Conservation (phyloP, 2,888 invertebrate species). For the Bembecia ichneumoniformis region DNA sequence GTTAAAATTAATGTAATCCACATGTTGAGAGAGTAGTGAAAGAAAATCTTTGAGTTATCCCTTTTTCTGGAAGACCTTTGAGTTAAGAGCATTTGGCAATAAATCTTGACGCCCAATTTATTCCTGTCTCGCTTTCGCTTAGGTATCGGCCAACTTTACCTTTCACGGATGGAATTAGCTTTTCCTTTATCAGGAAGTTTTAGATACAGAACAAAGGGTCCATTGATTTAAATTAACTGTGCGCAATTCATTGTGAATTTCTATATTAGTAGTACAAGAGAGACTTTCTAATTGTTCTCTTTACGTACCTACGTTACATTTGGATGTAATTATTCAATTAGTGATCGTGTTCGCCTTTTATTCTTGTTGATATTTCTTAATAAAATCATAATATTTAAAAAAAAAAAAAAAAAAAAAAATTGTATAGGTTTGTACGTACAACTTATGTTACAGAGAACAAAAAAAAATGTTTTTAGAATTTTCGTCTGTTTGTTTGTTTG, state of each 20-base stretch:
- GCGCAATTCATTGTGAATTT: conserved; percentile 25
- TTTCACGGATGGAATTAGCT: conserved; percentile 42
- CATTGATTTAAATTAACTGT: conserved; percentile 48
- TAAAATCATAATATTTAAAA: no score
- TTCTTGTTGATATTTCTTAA: no score
- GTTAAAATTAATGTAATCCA: not conserved
- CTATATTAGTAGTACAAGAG: not conserved
- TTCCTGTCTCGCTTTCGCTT: conserved; percentile 51
- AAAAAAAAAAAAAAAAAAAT: no score
- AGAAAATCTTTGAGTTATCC: conserved; percentile 36
- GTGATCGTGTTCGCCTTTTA: no score
- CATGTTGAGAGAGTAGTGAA: conserved; percentile 22
- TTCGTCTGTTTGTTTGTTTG: no score
- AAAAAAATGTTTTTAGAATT: no score
- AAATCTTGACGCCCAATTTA: conserved; percentile 63
- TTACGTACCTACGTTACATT: not conserved
- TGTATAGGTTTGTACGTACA: no score
- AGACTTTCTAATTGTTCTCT: not conserved
- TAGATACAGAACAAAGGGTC: conserved; percentile 42
- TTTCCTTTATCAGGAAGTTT: conserved; percentile 46
- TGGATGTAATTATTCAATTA: no score
- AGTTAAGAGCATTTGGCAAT: conserved; percentile 67
- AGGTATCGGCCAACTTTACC: conserved; percentile 49
- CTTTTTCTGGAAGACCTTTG: conserved; percentile 32
- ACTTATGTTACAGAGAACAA: no score